Percentiles rank a stretch among this genome's conserved stretches.
Conservation (phyloP, 2,888 invertebrate species). For the Zeuzera pyrina region DNA sequence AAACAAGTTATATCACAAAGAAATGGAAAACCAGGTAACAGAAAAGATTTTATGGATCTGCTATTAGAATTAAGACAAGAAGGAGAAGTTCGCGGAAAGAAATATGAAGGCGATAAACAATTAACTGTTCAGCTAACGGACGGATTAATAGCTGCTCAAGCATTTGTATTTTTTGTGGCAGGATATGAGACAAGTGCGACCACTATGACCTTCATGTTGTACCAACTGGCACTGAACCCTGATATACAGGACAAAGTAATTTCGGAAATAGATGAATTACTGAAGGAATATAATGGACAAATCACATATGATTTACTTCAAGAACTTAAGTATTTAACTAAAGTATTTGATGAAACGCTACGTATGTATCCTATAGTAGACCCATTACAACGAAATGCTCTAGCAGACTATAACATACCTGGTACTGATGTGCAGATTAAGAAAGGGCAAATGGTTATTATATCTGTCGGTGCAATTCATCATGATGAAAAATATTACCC, state of each 20-base stretch:
- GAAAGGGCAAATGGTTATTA: conserved; percentile 23
- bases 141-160: conserved; percentile 28
- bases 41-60: conserved; percentile 8
- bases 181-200: conserved; percentile 52
- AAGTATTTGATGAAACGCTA: conserved; percentile 48
- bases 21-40: conserved; percentile 4
- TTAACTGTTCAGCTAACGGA: conserved; percentile 22
- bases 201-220: conserved; percentile 32
- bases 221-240: conserved; percentile 37
- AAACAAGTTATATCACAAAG: conserved; percentile 5
- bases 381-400: conserved; percentile 35
- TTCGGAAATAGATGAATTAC: conserved; percentile 32
- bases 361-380: conserved; percentile 53
- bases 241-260: conserved; percentile 36
- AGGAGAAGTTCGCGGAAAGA: conserved; percentile 20
- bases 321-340: conserved; percentile 46
- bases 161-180: conserved; percentile 38
- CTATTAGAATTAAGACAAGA: conserved; percentile 29
- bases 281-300: conserved; percentile 28
- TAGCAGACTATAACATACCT: conserved; percentile 31
- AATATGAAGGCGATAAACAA: conserved; percentile 12
- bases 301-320: conserved; percentile 42
- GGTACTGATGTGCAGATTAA: conserved; percentile 28
- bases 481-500: conserved; percentile 40
- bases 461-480: conserved; percentile 35